Conservation (phyloP, 2,113 vertebrate species). For the Brienomyrus longianalis region DNA sequence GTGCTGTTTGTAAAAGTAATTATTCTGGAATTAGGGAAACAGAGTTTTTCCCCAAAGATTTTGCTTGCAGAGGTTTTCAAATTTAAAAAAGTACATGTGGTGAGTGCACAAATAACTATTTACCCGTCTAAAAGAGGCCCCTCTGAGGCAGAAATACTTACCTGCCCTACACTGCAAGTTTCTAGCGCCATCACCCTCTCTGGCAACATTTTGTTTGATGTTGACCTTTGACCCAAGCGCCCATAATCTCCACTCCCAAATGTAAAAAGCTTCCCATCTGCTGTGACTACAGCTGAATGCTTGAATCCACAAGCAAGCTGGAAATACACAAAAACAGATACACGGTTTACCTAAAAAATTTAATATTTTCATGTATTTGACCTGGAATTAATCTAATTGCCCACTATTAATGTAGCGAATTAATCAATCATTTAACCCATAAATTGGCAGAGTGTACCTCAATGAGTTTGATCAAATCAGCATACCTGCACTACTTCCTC, state of each 20-base stretch:
- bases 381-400: neutral
- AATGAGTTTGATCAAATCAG: neutral
- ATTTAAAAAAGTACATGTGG: neutral
- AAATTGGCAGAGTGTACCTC: neutral
- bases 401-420: neutral
- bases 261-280: slow-evolving; percentile 69
- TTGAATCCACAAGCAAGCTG: slow-evolving; percentile 69
- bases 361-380: neutral
- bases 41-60: neutral
- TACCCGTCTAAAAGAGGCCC: neutral
- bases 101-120: neutral
- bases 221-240: slow-evolving; percentile 66
- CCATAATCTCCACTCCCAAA: slow-evolving; percentile 71
- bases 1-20: neutral
- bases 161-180: slow-evolving; percentile 55
- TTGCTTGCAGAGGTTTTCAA: neutral
- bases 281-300: slow-evolving; percentile 67
- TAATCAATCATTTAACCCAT: neutral
- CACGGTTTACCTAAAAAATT: neutral
- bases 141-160: neutral
- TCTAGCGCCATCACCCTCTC: slow-evolving; percentile 66
- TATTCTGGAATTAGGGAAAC: neutral
- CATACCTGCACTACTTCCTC: slow-evolving; percentile 68
- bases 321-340: neutral
- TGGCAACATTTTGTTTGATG: slow-evolving; percentile 70